Evolutionary conservation across 2,113 vertebrate species (phyloP).

Genomic region (Vireo altiloquus): DNA sequence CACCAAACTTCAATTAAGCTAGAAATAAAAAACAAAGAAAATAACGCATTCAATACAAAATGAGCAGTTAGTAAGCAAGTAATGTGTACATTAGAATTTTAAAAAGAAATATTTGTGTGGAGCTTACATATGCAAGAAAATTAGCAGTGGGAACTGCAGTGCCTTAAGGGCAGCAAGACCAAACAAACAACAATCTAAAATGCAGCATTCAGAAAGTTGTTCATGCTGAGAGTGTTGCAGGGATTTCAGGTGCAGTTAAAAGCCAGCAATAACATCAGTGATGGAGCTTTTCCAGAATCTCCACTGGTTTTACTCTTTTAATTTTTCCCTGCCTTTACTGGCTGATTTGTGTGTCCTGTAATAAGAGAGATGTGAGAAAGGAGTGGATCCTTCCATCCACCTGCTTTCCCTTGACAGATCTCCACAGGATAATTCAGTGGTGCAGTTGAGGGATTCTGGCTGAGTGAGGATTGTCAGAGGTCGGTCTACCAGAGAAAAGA

Average conservation of each 20-base stretch:
- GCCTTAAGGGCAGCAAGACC: neutral
- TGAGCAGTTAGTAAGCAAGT: neutral
- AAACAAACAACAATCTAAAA: neutral
- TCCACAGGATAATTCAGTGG: neutral
- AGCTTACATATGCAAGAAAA: neutral
- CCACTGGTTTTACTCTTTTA: neutral
- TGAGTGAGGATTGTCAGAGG: neutral
- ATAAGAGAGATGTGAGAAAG: neutral
- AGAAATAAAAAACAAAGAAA: neutral
- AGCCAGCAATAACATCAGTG: neutral
- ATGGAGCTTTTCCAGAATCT: neutral
- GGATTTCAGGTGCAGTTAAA: neutral
- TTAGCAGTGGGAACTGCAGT: neutral
- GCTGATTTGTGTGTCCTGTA: neutral
- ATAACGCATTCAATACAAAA: rapidly evolving
- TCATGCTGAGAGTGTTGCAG: neutral
- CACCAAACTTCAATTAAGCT: neutral
- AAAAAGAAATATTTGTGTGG: neutral
- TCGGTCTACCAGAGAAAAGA: neutral
- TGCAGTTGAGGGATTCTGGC: neutral
- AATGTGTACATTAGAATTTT: neutral
- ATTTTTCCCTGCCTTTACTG: neutral
- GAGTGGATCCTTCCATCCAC: neutral
- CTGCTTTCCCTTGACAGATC: neutral
- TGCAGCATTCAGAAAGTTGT: neutral